Conservation (phyloP, 2,888 invertebrate species). For the Dryobota labecula region DNA sequence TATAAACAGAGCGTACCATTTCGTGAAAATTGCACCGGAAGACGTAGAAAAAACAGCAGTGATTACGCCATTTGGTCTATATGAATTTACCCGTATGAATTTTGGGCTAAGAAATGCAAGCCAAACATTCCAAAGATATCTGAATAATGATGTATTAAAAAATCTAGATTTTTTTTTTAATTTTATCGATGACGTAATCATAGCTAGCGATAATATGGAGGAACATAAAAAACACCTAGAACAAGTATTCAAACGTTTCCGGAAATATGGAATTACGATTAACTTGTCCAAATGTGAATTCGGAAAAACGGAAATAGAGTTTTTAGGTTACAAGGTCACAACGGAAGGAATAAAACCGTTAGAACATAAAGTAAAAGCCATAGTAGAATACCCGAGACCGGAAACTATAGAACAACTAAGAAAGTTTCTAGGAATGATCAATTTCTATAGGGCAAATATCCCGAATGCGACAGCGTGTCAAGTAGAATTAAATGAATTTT, state of each 20-base stretch:
- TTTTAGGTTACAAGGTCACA: too few relatives aligned
- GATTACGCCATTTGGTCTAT: too few relatives aligned
- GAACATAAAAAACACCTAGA: neutral
- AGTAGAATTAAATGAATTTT: neutral
- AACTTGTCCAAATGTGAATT: neutral
- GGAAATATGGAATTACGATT: neutral
- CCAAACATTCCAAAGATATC: neutral
- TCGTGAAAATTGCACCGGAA: neutral
- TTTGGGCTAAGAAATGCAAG: neutral
- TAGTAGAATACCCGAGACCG: too few relatives aligned
- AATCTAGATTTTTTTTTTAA: neutral
- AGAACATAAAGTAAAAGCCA: too few relatives aligned
- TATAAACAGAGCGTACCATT: neutral
- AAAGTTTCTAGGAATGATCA: too few relatives aligned
- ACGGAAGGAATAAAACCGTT: too few relatives aligned
- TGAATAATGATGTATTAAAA: neutral
- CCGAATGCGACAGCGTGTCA: neutral
- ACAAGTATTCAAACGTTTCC: neutral
- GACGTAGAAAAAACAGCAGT: neutral
- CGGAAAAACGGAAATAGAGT: neutral
- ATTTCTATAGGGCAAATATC: too few relatives aligned
- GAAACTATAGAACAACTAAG: too few relatives aligned
- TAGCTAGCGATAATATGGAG: neutral
- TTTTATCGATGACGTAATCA: neutral
- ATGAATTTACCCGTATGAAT: too few relatives aligned